These are phyloP conservation scores for Pleuronectes platessa DNA, from an alignment of 2,113 vertebrate species.

Conservation along the genomic window DNA sequence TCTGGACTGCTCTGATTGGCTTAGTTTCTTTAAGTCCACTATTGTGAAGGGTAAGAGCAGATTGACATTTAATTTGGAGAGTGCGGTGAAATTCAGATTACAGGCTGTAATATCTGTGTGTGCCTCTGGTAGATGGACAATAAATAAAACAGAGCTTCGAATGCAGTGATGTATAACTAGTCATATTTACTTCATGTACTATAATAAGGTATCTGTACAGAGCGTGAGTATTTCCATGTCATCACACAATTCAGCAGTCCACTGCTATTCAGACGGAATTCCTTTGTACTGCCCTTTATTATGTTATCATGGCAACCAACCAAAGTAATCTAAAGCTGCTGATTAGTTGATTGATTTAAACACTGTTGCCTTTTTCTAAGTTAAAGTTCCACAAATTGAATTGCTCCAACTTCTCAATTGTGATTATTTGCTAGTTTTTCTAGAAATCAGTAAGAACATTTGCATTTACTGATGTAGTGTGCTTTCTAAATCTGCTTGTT, in stretches of 20 bases:
- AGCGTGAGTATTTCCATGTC: too few species aligned
- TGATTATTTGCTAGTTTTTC: neutral
- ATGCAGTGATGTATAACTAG: neutral
- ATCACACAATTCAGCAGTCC: neutral
- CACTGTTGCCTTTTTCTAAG: too few species aligned
- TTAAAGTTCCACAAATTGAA: too few species aligned
- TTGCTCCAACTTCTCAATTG: neutral
- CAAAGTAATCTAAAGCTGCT: neutral
- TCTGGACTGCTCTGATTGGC: conserved; percentile 37
- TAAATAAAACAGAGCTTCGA: neutral
- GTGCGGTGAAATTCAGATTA: conserved; percentile 18
- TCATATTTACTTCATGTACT: neutral
- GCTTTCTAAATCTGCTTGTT: too few species aligned
- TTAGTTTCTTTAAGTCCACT: conserved; percentile 12
- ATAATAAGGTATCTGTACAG: too few species aligned
- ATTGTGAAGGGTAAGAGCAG: conserved; percentile 22
- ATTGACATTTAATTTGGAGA: conserved; percentile 30
- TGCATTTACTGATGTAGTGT: too few species aligned
- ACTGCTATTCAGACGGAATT: neutral
- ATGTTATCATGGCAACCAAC: neutral
- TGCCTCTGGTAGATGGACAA: neutral
- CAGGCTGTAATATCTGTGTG: neutral
- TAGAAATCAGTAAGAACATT: neutral
- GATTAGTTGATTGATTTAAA: neutral
- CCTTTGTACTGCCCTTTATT: neutral